Evolutionary conservation across 2,797 vertebrate species (phyloP).

Genomic region (Leucoraja ocellata): DNA sequence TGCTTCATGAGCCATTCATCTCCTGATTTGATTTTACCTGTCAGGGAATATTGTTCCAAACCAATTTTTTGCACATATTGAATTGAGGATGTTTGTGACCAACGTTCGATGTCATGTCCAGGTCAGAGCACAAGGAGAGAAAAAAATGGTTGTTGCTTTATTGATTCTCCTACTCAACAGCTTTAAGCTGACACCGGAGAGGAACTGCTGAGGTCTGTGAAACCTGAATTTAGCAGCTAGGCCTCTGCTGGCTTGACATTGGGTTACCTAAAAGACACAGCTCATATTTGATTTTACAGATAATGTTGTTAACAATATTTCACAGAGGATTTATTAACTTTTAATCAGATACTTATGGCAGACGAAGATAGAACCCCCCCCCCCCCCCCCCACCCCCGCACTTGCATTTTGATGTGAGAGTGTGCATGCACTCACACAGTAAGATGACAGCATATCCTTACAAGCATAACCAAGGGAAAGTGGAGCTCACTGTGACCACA

Average conservation of each 20-base stretch:
- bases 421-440: neutral
- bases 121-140: constrained; percentile 46
- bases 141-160: constrained; percentile 43
- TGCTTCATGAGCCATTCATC: constrained; percentile 41
- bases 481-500: constrained; percentile 40
- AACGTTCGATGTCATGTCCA: constrained; percentile 53
- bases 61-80: constrained; percentile 42
- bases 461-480: constrained; percentile 40
- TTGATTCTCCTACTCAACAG: constrained; percentile 52
- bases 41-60: constrained; percentile 46
- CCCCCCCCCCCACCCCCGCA: too few species aligned
- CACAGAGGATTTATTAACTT: constrained; percentile 75
- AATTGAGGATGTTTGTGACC: constrained; percentile 44
- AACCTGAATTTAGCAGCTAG: constrained; percentile 52
- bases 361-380: constrained; percentile 41
- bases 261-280: constrained; percentile 64
- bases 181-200: constrained; percentile 46
- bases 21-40: constrained; percentile 55
- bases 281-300: constrained; percentile 72
- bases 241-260: constrained; percentile 60
- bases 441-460: constrained; percentile 50
- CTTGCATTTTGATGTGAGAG: neutral
- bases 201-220: constrained; percentile 41
- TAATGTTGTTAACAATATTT: constrained; percentile 73
- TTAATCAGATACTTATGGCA: constrained; percentile 74